Percentiles rank a stretch among this genome's conserved stretches.
Conservation (phyloP, 2,797 vertebrate species). For the Rhincodon typus region DNA sequence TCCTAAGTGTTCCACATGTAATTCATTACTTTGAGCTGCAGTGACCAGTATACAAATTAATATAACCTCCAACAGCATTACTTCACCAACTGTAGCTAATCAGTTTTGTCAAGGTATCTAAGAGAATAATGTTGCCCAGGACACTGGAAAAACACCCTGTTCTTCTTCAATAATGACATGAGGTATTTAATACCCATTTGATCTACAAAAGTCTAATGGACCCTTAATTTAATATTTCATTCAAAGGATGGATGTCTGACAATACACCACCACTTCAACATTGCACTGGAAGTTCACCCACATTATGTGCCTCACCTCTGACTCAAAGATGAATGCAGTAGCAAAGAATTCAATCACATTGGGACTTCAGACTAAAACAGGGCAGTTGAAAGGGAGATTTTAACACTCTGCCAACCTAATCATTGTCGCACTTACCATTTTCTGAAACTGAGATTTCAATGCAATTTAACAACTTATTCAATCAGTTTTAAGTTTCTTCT, state of each 20-base stretch:
- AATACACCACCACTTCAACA: not conserved
- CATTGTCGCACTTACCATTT: constrained; percentile 18
- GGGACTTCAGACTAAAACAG: not conserved
- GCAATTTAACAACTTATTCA: not conserved
- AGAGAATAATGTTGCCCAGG: not conserved
- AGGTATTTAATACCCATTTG: not conserved
- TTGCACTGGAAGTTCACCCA: not conserved
- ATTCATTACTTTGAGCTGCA: not conserved
- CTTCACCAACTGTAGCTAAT: not conserved
- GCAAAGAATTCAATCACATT: not conserved
- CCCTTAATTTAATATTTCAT: not conserved
- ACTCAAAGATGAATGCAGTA: not conserved
- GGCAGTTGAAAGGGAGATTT: not conserved
- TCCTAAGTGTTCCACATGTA: not conserved
- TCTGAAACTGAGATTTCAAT: not conserved
- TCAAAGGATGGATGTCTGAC: not conserved
- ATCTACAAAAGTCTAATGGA: not conserved
- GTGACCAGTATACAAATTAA: not conserved
- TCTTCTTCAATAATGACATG: not conserved
- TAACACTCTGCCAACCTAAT: not conserved
- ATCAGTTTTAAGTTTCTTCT: not conserved
- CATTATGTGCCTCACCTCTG: not conserved
- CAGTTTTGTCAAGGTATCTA: not conserved
- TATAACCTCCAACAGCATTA: not conserved
- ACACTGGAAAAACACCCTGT: not conserved